Evolutionary conservation across 1,140 invertebrate species (phyloP), one percentile per base, ranked within the genome.

Genomic region (Chironomus tepperi): DNA sequence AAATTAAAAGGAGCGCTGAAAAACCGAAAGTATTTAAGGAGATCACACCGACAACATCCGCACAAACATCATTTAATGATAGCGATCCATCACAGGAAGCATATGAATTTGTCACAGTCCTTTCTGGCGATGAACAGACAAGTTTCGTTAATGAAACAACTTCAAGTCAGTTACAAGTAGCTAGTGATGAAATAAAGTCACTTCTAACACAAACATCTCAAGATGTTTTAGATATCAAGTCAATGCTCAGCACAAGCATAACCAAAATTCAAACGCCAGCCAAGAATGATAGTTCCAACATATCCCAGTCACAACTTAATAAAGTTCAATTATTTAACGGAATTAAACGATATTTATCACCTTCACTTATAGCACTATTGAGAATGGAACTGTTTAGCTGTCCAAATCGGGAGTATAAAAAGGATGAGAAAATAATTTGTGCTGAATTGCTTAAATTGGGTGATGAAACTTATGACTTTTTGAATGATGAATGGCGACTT

Each of bases 351-450:
- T 82, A 82, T 77, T 34, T 81, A 15, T 77, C 78, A 2, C 76
- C 79, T 7, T 78, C 79, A 8, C 80, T 82, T 79, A 74, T 77
- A 0, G 77, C 81, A 2, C 74, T 82, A 7, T 42, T 82, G 15
- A 78, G 81, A 9, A 81, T 82, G 78, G 80, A 82, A 78, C 80
- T 82, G 78, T 82, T 81, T 73, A 79, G 79, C 0, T 76, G 77
- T 12, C 74, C 78, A 15, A 77, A 78, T 7, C 78, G 81, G 24
- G 73, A 75, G n/a, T 82, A 80, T 79, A 78, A 79, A 75, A 67
- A 76, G 0, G 81, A 82, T 74, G 81, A 82, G 73, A 77, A 75
- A 42, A 76, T 78, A 0, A 77, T 80, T 42, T 75, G 79, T 5
- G 75, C 75, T 15, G 81, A 82, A 43, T 19, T 82, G 9, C 42